These are phyloP conservation scores for Aphrophora alni DNA, from an alignment of 2,888 invertebrate genomes.

Conservation along the genomic window DNA sequence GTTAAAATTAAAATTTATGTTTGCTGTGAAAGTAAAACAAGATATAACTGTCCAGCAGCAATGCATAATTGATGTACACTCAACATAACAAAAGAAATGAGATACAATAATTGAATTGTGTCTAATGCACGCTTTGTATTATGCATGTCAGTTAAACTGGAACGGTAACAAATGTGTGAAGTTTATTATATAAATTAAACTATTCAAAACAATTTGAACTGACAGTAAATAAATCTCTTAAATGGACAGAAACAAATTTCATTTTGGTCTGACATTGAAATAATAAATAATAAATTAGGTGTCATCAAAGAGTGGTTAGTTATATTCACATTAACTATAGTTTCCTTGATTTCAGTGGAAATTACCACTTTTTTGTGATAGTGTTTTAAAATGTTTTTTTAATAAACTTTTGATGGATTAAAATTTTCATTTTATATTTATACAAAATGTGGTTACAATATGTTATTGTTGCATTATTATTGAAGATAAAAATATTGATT, in stretches of 20 bases:
- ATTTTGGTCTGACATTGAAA: no score
- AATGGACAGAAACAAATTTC: background rate
- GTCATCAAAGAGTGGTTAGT: no score
- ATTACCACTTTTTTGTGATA: no score
- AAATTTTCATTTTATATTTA: no score
- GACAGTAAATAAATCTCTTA: background rate
- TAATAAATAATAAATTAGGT: no score
- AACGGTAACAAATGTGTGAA: background rate
- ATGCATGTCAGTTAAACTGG: background rate
- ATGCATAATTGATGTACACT: background rate
- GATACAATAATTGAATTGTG: background rate
- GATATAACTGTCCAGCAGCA: background rate
- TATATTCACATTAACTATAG: no score
- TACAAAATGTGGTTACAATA: no score
- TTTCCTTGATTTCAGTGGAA: no score
- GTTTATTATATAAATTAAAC: background rate
- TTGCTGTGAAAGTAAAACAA: background rate
- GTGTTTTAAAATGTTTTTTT: no score
- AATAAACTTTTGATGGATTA: no score
- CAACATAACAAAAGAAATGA: background rate
- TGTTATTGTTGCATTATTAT: no score
- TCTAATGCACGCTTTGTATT: background rate
- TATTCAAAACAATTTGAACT: background rate
- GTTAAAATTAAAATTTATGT: background rate
- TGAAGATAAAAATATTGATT: no score